A percentile compares a stretch with the other conserved stretches of the same genome.
phyloP scores from a whole-genome alignment of 2,888 invertebrate species.

The Stenodera caucasica region DNA sequence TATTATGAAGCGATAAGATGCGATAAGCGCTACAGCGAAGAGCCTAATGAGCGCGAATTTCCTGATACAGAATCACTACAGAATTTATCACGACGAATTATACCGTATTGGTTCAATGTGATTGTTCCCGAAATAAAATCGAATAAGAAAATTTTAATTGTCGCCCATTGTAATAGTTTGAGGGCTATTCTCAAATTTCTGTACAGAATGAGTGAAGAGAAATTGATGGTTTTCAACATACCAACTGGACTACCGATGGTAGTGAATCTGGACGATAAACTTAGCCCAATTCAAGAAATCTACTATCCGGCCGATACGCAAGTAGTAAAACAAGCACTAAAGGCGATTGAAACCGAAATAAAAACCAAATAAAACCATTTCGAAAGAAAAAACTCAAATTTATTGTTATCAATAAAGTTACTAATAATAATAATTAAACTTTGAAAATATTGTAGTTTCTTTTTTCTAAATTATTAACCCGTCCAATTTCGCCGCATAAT shows the following conservation, averaged over 20 bases:
- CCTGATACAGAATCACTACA: slow-evolving; percentile 83
- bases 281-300: slow-evolving; percentile 62
- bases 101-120: slow-evolving; percentile 85
- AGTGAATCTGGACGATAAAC: slow-evolving; percentile 61
- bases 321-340: slow-evolving; percentile 64
- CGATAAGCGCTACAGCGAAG: slow-evolving; percentile 70
- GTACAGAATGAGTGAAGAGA: slow-evolving; percentile 65
- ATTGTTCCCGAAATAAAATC: slow-evolving; percentile 79
- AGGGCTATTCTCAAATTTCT: slow-evolving; percentile 85
- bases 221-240: slow-evolving; percentile 63
- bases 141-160: slow-evolving; percentile 78
- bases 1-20: slow-evolving; percentile 69
- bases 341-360: slow-evolving; percentile 63
- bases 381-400: too few species aligned
- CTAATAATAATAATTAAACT: background rate
- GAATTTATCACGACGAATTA: slow-evolving; percentile 76
- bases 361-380: slow-evolving; percentile 55
- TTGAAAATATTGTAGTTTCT: slow-evolving; percentile 8
- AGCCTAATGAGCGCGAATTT: slow-evolving; percentile 71
- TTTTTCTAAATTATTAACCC: slow-evolving; percentile 9
- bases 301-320: slow-evolving; percentile 66
- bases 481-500: slow-evolving; percentile 39
- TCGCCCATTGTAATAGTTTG: slow-evolving; percentile 85
- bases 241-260: slow-evolving; percentile 69
- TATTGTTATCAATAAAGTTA: too few species aligned